A percentile compares a stretch with the other conserved stretches of the same genome.
Conservation (phyloP, 2,113 vertebrate genomes). For the Solenodon paradoxus region DNA sequence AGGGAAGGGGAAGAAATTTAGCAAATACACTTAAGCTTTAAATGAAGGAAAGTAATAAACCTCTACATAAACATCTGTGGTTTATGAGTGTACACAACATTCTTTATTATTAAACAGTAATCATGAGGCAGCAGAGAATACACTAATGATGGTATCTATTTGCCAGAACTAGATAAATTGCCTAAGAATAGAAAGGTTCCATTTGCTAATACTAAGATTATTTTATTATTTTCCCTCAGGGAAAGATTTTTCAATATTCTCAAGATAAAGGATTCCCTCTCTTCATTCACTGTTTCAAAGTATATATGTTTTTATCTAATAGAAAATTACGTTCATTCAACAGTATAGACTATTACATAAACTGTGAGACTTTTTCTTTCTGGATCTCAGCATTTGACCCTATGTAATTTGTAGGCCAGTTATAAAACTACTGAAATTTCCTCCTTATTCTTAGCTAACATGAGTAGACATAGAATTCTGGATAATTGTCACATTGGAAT, state of each 20-base stretch:
- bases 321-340: constrained; percentile 21
- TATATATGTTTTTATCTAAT: constrained; percentile 13
- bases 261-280: constrained; percentile 5
- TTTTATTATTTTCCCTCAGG: constrained; percentile 43
- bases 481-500: not conserved
- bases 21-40: constrained; percentile 37
- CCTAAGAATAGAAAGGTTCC: constrained; percentile 35
- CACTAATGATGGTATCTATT: constrained; percentile 26
- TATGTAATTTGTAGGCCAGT: not conserved
- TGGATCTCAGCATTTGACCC: not conserved
- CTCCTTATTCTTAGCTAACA: not conserved
- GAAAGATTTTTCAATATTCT: constrained; percentile 53
- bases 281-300: constrained; percentile 11
- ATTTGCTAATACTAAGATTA: constrained; percentile 60
- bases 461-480: not conserved
- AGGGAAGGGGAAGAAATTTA: constrained; percentile 42
- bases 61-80: constrained; percentile 36
- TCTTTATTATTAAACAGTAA: constrained; percentile 58
- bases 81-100: constrained; percentile 10
- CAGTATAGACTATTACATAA: not conserved
- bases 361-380: not conserved
- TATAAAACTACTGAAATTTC: not conserved
- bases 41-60: constrained; percentile 56
- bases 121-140: not conserved
- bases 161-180: constrained; percentile 52